phyloP scores from a whole-genome alignment of 1,140 invertebrate genomes.

The Nixonia krombeini region DNA sequence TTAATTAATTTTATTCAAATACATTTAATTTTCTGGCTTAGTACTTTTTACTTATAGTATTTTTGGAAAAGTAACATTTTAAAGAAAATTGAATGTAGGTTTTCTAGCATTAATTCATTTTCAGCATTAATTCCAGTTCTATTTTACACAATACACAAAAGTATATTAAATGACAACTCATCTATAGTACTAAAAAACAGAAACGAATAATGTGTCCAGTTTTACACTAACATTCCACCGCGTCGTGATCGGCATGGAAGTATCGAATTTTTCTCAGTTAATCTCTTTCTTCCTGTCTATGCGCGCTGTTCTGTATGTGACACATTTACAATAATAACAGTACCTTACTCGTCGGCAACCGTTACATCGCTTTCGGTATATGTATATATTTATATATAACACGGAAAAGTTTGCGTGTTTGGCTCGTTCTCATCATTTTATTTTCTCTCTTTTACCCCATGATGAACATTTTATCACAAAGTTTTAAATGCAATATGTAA shows the following conservation, averaged over 20 bases:
- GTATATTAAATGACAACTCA: not conserved
- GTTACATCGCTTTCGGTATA: constrained; percentile 53
- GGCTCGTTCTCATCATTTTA: constrained; percentile 18
- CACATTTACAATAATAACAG: constrained; percentile 70
- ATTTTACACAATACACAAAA: not conserved
- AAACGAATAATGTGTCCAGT: not conserved
- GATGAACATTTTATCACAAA: constrained; percentile 51
- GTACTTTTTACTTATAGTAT: no score
- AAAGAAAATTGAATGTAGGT: not conserved
- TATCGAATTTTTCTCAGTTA: constrained; percentile 62
- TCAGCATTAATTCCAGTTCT: not conserved
- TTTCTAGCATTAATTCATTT: no score
- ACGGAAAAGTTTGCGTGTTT: constrained; percentile 55
- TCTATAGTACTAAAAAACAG: not conserved
- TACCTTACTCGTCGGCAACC: constrained; percentile 61
- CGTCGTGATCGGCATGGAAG: constrained; percentile 62
- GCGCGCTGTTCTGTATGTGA: constrained; percentile 63
- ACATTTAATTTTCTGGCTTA: not conserved
- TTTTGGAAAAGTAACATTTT: not conserved
- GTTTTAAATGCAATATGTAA: constrained; percentile 50
- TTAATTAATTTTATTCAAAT: not conserved
- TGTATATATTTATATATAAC: constrained; percentile 60
- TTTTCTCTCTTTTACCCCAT: constrained; percentile 14
- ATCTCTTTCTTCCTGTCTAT: constrained; percentile 42
- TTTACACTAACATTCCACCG: constrained; percentile 58